A percentile compares a stretch with the other conserved stretches of the same genome.
phyloP scores from a whole-genome alignment of 2,888 invertebrate genomes.

The Xestia rhomboidea region DNA sequence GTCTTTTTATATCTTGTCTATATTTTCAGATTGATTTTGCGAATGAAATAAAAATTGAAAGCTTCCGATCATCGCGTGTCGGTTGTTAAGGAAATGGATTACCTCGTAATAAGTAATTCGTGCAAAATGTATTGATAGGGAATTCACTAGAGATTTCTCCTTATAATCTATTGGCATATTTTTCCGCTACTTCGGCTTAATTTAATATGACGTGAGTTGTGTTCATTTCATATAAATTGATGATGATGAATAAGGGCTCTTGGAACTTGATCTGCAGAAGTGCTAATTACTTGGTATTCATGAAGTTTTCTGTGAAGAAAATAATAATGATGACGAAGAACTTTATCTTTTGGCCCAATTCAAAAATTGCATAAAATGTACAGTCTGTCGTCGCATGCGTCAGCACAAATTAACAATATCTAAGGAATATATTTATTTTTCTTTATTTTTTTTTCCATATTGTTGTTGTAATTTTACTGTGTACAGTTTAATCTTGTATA shows the following conservation, averaged over 20 bases:
- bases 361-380: background rate
- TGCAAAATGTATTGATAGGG: conserved; percentile 34
- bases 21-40: conserved; percentile 33
- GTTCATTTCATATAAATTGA: background rate
- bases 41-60: conserved; percentile 52
- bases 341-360: background rate
- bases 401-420: background rate
- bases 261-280: background rate
- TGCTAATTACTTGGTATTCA: background rate
- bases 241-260: background rate
- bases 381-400: too few species aligned
- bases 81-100: conserved; percentile 50
- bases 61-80: conserved; percentile 50
- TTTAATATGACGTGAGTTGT: conserved; percentile 8
- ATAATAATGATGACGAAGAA: too few species aligned
- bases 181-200: background rate
- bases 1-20: background rate
- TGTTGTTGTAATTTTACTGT: background rate
- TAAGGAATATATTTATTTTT: too few species aligned
- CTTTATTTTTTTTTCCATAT: background rate
- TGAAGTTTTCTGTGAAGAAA: background rate
- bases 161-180: background rate
- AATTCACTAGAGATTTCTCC: conserved; percentile 36
- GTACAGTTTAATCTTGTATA: background rate
- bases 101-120: conserved; percentile 46